Evolutionary conservation across 2,113 vertebrate species (phyloP).

Genomic region (Cyanocitta stelleri): DNA sequence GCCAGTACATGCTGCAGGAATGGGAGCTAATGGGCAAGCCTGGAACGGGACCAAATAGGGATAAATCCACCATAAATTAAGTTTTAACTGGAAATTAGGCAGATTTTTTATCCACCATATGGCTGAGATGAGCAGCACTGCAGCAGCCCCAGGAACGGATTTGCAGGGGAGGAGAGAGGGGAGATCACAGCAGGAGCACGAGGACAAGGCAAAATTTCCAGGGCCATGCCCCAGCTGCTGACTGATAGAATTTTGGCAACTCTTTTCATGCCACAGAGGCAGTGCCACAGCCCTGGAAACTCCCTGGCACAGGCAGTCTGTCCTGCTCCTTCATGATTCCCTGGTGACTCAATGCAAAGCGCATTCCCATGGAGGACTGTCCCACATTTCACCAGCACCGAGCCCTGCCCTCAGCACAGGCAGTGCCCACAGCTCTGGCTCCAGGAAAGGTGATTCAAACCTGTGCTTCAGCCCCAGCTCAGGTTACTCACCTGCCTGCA

Average conservation of each 20-base stretch:
- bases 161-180: background rate
- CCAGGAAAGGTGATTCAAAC: conserved; percentile 2
- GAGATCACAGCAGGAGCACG: background rate
- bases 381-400: background rate
- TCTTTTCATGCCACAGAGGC: background rate
- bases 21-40: background rate
- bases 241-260: background rate
- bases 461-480: background rate
- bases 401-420: background rate
- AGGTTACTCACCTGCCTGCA: background rate
- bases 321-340: accelerated
- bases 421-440: background rate
- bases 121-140: background rate
- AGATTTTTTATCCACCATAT: background rate
- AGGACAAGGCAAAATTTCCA: background rate
- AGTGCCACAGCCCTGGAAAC: background rate
- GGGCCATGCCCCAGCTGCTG: background rate
- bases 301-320: background rate
- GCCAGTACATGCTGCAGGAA: background rate
- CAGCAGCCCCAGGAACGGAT: background rate
- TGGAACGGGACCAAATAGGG: background rate
- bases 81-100: background rate
- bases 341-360: background rate
- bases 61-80: background rate
- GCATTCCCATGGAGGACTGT: background rate